phyloP scores from a whole-genome alignment of 2,888 invertebrate species.

The Rhopalosiphum nymphaeae region DNA sequence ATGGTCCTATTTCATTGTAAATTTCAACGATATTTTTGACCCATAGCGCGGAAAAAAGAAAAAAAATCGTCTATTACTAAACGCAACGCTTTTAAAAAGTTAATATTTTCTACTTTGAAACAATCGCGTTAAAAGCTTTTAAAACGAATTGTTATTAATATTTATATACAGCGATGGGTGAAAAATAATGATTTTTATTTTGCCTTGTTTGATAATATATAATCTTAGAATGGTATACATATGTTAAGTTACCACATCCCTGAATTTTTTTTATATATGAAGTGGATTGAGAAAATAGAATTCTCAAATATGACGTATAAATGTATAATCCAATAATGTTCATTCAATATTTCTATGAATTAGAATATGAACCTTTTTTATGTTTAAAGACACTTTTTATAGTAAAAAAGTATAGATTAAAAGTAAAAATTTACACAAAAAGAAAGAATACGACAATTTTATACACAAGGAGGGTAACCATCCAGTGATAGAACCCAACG shows the following conservation, averaged over 20 bases:
- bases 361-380: neutral
- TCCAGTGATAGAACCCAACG: too few species aligned
- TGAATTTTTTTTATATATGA: neutral
- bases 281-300: neutral
- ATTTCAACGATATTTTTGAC: constrained; percentile 19
- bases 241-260: neutral
- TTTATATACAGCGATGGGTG: neutral
- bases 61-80: neutral
- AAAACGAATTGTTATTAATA: constrained; percentile 57
- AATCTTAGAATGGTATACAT: neutral
- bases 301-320: neutral
- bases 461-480: too few species aligned
- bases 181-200: constrained; percentile 41
- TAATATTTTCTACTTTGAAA: constrained; percentile 35
- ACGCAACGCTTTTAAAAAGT: neutral
- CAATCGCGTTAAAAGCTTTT: constrained; percentile 51
- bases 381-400: neutral
- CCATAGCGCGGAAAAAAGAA: neutral
- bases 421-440: neutral
- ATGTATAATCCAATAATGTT: neutral
- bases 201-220: neutral
- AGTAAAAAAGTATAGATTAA: neutral
- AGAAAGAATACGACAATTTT: neutral
- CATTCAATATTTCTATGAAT: neutral
- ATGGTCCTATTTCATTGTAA: neutral